Percentiles rank a stretch among this genome's conserved stretches.
These are phyloP conservation scores for Antheraea mylitta DNA, from an alignment of 1,140 invertebrate species.

Conservation along the genomic window DNA sequence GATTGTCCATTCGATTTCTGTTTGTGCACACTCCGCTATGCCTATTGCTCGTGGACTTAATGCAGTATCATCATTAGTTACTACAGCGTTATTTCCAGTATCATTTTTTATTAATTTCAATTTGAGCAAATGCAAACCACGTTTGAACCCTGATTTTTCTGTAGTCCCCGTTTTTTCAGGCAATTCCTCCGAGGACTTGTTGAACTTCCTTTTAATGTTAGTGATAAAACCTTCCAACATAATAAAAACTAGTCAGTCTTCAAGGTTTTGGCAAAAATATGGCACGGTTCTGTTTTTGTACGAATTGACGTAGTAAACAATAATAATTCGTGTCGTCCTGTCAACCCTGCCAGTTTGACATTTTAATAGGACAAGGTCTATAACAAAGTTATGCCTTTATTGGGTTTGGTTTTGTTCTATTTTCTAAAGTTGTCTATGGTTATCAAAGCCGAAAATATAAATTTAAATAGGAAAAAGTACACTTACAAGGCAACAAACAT, in stretches of 20 bases:
- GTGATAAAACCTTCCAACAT: constrained; percentile 67
- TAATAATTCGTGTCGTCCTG: constrained; percentile 38
- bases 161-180: constrained; percentile 21
- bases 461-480: constrained; percentile 26
- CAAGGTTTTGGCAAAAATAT: constrained; percentile 56
- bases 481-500: constrained; percentile 75
- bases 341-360: constrained; percentile 67
- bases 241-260: constrained; percentile 69
- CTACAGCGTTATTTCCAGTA: constrained; percentile 30
- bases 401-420: constrained; percentile 38
- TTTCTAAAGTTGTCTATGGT: constrained; percentile 36
- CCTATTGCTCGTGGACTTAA: constrained; percentile 65
- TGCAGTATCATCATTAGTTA: constrained; percentile 48
- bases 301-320: constrained; percentile 27
- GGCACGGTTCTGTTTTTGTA: constrained; percentile 30
- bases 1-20: constrained; percentile 67
- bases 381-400: too few relatives aligned
- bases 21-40: constrained; percentile 57
- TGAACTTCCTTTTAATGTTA: constrained; percentile 79
- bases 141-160: constrained; percentile 72
- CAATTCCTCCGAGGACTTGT: constrained; percentile 60
- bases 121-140: constrained; percentile 62
- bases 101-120: constrained; percentile 67
- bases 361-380: constrained; percentile 69
- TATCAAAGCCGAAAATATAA: neutral